Evolutionary conservation across 1,140 invertebrate genomes (phyloP).

Genomic region (Globodera ellingtonae): DNA sequence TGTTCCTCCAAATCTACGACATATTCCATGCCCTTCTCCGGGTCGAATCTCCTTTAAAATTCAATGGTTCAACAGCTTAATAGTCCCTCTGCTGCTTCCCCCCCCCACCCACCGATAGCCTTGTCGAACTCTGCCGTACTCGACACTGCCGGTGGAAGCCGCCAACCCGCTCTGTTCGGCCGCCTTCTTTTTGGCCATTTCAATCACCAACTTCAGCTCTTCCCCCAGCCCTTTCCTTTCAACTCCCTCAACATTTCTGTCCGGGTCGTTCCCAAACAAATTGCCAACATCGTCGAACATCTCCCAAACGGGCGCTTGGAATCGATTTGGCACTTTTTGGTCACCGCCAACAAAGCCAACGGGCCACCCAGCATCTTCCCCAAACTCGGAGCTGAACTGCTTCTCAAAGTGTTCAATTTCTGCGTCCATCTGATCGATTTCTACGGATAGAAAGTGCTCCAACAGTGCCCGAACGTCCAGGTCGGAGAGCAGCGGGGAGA

Average conservation of each 20-base stretch:
- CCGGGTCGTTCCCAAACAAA: conserved; percentile 61
- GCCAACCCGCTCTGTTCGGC: conserved; percentile 1
- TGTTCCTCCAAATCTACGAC: conserved; percentile 60
- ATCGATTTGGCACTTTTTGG: conserved; percentile 54
- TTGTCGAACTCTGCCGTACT: neutral
- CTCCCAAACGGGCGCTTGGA: conserved; percentile 63
- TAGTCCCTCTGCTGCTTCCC: neutral
- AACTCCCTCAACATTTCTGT: conserved; percentile 56
- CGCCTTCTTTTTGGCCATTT: conserved; percentile 39
- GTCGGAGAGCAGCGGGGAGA: conserved; percentile 59
- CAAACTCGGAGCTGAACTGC: conserved; percentile 29
- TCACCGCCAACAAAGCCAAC: conserved; percentile 7
- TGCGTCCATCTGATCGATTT: conserved; percentile 49
- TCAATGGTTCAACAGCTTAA: neutral
- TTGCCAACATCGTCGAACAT: conserved; percentile 58
- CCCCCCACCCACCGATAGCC: neutral
- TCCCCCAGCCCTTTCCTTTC: conserved; percentile 56
- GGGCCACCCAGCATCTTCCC: conserved; percentile 31
- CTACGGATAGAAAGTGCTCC: conserved; percentile 59
- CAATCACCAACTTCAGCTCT: conserved; percentile 44
- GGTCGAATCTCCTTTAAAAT: conserved; percentile 50
- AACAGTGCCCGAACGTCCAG: conserved; percentile 55
- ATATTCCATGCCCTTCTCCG: conserved; percentile 62
- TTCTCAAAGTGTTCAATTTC: conserved; percentile 42
- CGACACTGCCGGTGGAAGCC: neutral